These are phyloP conservation scores for Dolichallabes microphthalmus DNA, from an alignment of 2,113 vertebrate genomes.

Conservation along the genomic window DNA sequence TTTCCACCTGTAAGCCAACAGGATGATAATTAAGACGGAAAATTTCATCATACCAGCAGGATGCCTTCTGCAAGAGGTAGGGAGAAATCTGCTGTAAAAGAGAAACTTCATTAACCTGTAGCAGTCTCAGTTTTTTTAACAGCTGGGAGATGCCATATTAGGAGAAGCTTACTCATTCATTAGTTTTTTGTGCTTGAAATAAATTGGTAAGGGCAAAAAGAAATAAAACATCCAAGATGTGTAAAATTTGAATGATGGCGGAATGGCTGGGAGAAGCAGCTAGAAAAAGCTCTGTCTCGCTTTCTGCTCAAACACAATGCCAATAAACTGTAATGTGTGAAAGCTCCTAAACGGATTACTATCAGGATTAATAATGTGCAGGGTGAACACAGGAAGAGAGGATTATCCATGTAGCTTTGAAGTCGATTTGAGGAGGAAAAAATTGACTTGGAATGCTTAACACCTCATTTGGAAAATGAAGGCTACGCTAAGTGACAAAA, in stretches of 20 bases:
- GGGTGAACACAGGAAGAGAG: constrained; percentile 59
- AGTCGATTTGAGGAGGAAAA: constrained; percentile 66
- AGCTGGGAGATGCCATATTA: constrained; percentile 46
- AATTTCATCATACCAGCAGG: constrained; percentile 6
- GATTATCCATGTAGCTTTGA: constrained; percentile 75
- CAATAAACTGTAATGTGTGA: constrained; percentile 67
- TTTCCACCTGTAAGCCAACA: constrained; percentile 17
- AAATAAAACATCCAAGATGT: not conserved
- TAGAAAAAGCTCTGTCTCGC: constrained; percentile 20
- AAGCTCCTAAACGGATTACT: constrained; percentile 75
- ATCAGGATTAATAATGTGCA: constrained; percentile 74
- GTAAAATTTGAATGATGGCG: not conserved
- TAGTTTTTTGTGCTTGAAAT: constrained; percentile 34
- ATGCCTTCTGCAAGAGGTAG: not conserved
- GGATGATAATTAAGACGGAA: constrained; percentile 24
- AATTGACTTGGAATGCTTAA: constrained; percentile 65
- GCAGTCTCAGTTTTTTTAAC: constrained; percentile 42
- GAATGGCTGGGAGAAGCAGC: constrained; percentile 19
- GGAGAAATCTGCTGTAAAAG: constrained; percentile 19
- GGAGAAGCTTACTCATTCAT: constrained; percentile 21
- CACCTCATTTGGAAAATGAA: constrained; percentile 25
- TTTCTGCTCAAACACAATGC: constrained; percentile 55
- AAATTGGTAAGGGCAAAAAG: constrained; percentile 23
- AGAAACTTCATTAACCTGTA: constrained; percentile 35
- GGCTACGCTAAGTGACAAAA: constrained; percentile 6